Evolutionary conservation across 2,888 invertebrate genomes (phyloP).

Genomic region (Meta bourneti): DNA sequence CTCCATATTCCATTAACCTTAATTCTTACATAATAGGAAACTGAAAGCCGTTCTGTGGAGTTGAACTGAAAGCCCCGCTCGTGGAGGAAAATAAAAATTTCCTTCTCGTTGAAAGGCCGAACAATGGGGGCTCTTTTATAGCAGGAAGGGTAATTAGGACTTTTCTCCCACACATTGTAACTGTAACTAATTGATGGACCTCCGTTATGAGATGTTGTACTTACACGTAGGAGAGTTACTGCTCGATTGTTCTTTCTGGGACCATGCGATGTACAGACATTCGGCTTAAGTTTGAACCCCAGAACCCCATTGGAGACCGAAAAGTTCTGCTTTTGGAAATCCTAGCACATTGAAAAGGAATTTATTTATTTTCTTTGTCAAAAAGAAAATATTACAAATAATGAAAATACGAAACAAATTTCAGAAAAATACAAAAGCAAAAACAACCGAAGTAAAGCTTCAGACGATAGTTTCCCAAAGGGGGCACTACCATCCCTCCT

Average conservation of each 20-base stretch:
- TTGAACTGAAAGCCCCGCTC: neutral
- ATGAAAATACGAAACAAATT: no score
- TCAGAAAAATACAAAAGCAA: no score
- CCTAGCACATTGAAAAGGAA: no score
- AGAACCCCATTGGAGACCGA: no score
- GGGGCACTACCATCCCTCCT: no score
- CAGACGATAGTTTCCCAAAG: no score
- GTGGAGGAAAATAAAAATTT: constrained; percentile 5
- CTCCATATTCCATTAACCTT: constrained; percentile 10
- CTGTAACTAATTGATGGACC: neutral
- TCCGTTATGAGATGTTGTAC: neutral
- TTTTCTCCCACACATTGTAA: constrained; percentile 11
- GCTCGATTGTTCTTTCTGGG: neutral
- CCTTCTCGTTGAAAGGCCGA: neutral
- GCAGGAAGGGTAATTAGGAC: constrained; percentile 12
- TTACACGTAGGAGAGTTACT: neutral
- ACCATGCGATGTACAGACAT: no score
- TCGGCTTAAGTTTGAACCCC: no score
- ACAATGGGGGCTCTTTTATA: neutral
- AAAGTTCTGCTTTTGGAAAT: no score
- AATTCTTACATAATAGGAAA: neutral
- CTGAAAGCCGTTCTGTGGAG: neutral
- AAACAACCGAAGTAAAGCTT: no score
- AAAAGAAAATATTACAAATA: no score
- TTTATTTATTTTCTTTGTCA: no score